Evolutionary conservation across 2,113 vertebrate species (phyloP).

Genomic region (Microcebus griseorufus): DNA sequence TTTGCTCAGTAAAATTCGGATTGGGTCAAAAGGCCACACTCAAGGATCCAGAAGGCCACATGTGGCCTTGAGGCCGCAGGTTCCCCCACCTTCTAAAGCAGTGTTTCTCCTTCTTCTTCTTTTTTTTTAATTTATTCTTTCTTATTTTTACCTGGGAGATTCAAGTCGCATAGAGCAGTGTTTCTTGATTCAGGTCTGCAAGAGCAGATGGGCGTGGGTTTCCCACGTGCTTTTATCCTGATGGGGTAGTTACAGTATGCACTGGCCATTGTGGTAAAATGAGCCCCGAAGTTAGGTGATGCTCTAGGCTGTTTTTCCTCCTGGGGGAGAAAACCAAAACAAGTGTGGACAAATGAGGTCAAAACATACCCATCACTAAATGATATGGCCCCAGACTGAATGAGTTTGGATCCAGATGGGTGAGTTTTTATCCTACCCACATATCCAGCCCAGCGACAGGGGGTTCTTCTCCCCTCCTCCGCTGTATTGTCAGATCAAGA

Average conservation of each 20-base stretch:
- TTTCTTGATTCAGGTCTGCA: neutral
- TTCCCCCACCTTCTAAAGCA: neutral
- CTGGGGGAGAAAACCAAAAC: neutral
- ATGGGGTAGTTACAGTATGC: neutral
- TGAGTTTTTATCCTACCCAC: neutral
- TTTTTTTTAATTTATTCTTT: no score
- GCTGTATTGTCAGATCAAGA: neutral
- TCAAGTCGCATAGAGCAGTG: neutral
- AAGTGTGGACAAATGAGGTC: neutral
- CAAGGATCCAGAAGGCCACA: no score
- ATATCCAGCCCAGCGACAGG: neutral
- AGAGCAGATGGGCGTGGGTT: neutral
- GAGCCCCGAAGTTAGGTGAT: neutral
- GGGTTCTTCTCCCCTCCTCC: neutral
- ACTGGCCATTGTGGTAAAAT: neutral
- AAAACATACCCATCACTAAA: neutral
- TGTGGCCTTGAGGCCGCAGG: no score
- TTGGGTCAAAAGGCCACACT: no score
- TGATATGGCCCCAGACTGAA: neutral
- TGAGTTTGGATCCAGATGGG: neutral
- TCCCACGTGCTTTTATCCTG: neutral
- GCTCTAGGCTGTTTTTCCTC: neutral
- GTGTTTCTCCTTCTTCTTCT: neutral
- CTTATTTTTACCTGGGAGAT: no score
- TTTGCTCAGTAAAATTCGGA: no score